A percentile compares a stretch with the other conserved stretches of the same genome.
Conservation (phyloP, 2,888 invertebrate species). For the Arge pagana region DNA sequence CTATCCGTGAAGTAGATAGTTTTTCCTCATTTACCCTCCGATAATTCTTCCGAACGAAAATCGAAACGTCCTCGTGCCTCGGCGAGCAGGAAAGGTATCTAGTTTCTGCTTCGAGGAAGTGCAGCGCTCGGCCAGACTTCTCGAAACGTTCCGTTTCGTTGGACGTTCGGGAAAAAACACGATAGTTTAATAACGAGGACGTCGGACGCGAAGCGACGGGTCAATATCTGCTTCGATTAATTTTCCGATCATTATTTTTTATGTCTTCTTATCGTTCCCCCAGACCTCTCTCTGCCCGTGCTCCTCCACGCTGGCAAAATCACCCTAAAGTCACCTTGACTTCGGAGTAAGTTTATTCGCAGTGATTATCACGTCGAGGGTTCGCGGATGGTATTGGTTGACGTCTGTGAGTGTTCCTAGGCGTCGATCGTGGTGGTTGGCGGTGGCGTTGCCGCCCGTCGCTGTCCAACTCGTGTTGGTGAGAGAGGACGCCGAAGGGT, state of each 20-base stretch:
- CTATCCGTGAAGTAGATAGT: no score
- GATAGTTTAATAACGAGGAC: slow-evolving; percentile 42
- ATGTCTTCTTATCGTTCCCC: slow-evolving; percentile 49
- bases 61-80: no score
- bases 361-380: slow-evolving; percentile 20
- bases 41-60: no score
- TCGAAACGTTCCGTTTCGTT: no score
- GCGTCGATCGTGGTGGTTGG: no score
- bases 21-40: no score
- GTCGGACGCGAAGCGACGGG: slow-evolving; percentile 48
- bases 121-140: no score
- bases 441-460: no score
- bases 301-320: slow-evolving; percentile 13
- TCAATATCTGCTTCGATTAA: slow-evolving; percentile 53
- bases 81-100: no score
- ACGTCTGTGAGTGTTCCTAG: background rate
- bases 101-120: no score
- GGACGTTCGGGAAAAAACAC: slow-evolving; percentile 11
- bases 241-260: slow-evolving; percentile 58
- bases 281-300: slow-evolving; percentile 28
- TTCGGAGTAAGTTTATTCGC: slow-evolving; percentile 20
- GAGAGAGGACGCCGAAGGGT: slow-evolving; percentile 3
- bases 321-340: slow-evolving; percentile 13
- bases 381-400: no score
- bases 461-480: no score